Percentiles rank a stretch among this genome's conserved stretches.
These are phyloP conservation scores for Hyperoplus lanceolatus DNA, from an alignment of 2,797 vertebrate species.

Conservation along the genomic window DNA sequence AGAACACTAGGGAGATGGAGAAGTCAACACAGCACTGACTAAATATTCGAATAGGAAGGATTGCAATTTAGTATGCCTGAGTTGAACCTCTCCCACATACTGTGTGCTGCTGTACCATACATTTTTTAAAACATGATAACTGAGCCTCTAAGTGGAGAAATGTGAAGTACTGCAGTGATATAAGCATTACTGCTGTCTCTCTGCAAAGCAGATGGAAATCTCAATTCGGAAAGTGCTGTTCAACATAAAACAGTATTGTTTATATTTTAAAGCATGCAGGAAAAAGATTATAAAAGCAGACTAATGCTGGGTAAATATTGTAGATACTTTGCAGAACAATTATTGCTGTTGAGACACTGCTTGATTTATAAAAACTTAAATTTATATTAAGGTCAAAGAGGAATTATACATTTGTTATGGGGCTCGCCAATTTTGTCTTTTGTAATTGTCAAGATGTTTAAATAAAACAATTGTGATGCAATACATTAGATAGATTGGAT, in stretches of 20 bases:
- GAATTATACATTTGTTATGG: conserved; percentile 1
- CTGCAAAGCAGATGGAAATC: conserved; percentile 8
- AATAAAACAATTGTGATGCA: not conserved
- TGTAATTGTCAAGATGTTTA: not conserved
- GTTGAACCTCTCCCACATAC: conserved; percentile 20
- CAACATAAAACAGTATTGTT: not conserved
- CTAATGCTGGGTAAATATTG: conserved; percentile 1
- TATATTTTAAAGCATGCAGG: conserved; percentile 1
- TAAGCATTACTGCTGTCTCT: not conserved
- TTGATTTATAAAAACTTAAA: not conserved
- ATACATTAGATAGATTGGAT: not conserved
- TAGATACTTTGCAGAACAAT: not conserved
- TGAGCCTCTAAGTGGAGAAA: conserved; percentile 10
- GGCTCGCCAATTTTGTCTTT: not conserved
- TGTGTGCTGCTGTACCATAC: conserved; percentile 17
- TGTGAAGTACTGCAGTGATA: not conserved
- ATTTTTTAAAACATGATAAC: conserved; percentile 11
- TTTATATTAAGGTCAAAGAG: conserved; percentile 5
- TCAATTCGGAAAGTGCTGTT: not conserved
- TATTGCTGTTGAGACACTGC: not conserved
- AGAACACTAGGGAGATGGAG: conserved; percentile 30
- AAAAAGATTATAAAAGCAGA: not conserved
- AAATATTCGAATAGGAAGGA: conserved; percentile 21
- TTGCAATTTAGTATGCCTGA: conserved; percentile 16
- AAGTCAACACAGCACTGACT: conserved; percentile 30